phyloP scores from a whole-genome alignment of 2,113 vertebrate genomes.

The Saimiri boliviensis region DNA sequence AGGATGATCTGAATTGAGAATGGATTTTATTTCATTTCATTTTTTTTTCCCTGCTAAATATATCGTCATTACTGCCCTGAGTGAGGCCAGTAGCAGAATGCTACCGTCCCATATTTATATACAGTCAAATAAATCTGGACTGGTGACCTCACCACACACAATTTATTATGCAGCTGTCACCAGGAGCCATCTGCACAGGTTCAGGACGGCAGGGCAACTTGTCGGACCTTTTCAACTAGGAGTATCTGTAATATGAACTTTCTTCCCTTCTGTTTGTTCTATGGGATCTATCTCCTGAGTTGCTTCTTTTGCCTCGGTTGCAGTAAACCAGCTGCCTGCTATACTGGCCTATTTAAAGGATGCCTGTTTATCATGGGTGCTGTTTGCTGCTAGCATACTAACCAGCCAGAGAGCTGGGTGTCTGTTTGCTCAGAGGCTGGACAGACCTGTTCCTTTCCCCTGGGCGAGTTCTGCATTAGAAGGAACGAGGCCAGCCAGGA shows the following conservation, averaged over 20 bases:
- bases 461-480: neutral
- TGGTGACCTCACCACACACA: slow-evolving; percentile 48
- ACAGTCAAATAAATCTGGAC: slow-evolving; percentile 60
- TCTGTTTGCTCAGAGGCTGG: neutral
- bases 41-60: slow-evolving; percentile 52
- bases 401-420: neutral
- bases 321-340: neutral
- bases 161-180: slow-evolving; percentile 61
- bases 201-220: slow-evolving; percentile 31
- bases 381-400: neutral
- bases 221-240: slow-evolving; percentile 46
- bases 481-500: neutral
- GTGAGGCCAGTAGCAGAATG: slow-evolving; percentile 10
- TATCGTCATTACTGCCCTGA: neutral
- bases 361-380: neutral
- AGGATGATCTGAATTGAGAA: slow-evolving; percentile 55
- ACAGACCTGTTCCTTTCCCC: neutral
- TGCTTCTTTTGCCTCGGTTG: neutral
- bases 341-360: neutral
- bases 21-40: slow-evolving; percentile 65
- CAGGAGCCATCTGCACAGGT: slow-evolving; percentile 59
- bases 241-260: slow-evolving; percentile 46
- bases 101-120: slow-evolving; percentile 36
- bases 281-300: neutral
- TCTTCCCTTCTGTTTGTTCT: neutral